Conservation (phyloP, 2,888 invertebrate species). For the Pemphredon lugubris region DNA sequence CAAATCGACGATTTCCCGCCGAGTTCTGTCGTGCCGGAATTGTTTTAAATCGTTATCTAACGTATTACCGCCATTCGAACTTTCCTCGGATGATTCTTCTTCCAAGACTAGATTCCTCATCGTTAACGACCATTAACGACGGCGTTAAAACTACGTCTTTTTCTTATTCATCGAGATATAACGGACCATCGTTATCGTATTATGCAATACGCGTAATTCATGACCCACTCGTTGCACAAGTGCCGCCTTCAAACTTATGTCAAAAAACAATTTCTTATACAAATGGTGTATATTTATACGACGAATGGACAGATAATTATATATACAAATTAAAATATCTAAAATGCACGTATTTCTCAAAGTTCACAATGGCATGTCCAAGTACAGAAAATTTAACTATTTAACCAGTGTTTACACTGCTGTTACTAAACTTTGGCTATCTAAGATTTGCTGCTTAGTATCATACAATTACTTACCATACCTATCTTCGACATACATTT, state of each 20-base stretch:
- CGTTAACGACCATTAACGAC: not conserved
- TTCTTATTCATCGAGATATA: not conserved
- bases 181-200: conserved; percentile 25
- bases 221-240: too few species aligned
- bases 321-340: too few species aligned
- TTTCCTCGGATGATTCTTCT: conserved; percentile 7
- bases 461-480: not conserved
- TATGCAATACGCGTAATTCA: conserved; percentile 33
- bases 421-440: not conserved
- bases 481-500: not conserved
- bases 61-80: not conserved
- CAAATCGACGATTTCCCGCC: conserved; percentile 42
- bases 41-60: not conserved
- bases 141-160: not conserved
- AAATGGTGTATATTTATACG: too few species aligned
- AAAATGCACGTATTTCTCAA: too few species aligned
- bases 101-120: conserved; percentile 27
- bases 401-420: too few species aligned
- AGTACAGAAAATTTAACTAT: too few species aligned
- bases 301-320: not conserved
- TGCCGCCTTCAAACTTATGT: too few species aligned
- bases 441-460: not conserved
- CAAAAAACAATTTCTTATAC: too few species aligned
- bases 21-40: not conserved
- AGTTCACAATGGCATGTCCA: too few species aligned